Evolutionary conservation across 37 sponge, comb jelly and placozoan species (phyloP).

Genomic region (Bolinopsis microptera): DNA sequence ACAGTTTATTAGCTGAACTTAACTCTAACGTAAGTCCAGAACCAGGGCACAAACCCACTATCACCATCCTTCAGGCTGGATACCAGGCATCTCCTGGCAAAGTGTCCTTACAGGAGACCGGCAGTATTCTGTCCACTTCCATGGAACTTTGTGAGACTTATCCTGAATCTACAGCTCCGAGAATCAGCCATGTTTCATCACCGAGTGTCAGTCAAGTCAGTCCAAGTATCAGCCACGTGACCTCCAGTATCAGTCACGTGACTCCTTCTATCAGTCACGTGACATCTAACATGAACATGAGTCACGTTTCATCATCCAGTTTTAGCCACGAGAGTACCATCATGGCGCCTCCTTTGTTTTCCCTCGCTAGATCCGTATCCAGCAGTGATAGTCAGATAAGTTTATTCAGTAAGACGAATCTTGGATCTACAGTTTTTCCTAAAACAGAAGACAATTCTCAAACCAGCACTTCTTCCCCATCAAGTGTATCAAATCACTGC

Average conservation of each 20-base stretch:
- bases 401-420: background rate
- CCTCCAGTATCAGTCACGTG: background rate
- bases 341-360: background rate
- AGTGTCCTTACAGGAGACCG: background rate
- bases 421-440: background rate
- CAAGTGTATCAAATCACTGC: background rate
- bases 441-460: background rate
- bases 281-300: background rate
- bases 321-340: background rate
- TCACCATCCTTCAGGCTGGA: background rate
- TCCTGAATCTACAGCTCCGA: background rate
- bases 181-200: background rate
- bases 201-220: background rate
- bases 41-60: background rate
- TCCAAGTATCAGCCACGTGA: background rate
- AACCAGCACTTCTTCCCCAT: background rate
- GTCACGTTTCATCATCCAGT: background rate
- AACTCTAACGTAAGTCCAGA: background rate
- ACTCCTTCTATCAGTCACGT: background rate
- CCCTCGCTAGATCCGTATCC: background rate
- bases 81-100: background rate
- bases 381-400: background rate
- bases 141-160: constrained; percentile 8
- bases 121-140: background rate
- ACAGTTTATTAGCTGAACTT: background rate